These are phyloP conservation scores for Aldrovandia affinis DNA, from an alignment of 2,797 vertebrate genomes.

Conservation along the genomic window DNA sequence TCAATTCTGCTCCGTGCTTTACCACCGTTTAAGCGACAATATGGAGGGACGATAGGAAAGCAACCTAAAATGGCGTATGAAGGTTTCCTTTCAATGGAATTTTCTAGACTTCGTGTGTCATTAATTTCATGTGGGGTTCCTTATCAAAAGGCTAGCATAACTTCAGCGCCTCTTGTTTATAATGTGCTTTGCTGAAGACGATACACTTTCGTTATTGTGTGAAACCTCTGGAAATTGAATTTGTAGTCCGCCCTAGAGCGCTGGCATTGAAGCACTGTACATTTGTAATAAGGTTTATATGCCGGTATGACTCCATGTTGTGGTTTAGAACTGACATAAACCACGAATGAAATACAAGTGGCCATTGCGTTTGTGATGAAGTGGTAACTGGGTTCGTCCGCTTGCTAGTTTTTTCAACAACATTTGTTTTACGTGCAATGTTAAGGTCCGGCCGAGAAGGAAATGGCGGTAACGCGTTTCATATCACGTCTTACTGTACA, in stretches of 20 bases:
- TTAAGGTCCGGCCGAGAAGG: not conserved
- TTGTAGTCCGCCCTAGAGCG: not conserved
- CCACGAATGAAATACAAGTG: not conserved
- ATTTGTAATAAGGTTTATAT: not conserved
- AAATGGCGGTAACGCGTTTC: not conserved
- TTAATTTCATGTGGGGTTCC: not conserved
- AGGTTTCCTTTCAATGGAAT: not conserved
- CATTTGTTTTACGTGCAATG: not conserved
- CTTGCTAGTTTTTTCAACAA: not conserved
- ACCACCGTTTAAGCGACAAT: constrained; percentile 49
- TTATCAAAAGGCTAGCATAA: not conserved
- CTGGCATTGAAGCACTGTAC: not conserved
- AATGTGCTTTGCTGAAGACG: not conserved
- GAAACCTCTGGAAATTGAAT: not conserved
- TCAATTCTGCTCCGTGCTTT: not conserved
- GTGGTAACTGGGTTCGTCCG: no score
- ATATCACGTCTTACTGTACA: not conserved
- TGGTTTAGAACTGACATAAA: not conserved
- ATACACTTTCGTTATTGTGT: not conserved
- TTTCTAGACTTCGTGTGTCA: constrained; percentile 26
- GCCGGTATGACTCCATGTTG: not conserved
- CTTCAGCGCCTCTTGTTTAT: not conserved
- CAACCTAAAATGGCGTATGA: not conserved
- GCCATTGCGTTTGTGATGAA: no score
- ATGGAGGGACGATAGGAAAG: constrained; percentile 30